Evolutionary conservation across 2,797 vertebrate genomes (phyloP).

Genomic region (Trichosurus vulpecula): DNA sequence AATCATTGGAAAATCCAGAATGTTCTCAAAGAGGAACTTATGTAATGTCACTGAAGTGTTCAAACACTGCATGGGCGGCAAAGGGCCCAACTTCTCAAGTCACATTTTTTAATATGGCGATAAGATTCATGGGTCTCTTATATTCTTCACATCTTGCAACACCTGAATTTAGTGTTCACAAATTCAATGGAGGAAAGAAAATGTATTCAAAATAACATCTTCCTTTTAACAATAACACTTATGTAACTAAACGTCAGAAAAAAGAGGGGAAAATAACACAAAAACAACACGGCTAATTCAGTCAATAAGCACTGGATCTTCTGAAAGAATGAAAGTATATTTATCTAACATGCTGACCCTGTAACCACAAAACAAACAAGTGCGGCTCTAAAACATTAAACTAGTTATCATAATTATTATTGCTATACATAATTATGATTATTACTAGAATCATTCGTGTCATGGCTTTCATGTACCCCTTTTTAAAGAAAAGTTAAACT

Average conservation of each 20-base stretch:
- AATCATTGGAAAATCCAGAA: not conserved
- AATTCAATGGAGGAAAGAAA: rapidly evolving
- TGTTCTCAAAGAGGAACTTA: not conserved
- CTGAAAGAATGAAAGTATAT: not conserved
- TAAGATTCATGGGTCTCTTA: not conserved
- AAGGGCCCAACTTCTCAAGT: not conserved
- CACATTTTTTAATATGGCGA: slow-evolving; percentile 10
- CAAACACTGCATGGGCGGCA: not conserved
- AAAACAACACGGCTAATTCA: not conserved
- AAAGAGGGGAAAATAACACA: not conserved
- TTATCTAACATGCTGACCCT: not conserved
- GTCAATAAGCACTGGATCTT: not conserved
- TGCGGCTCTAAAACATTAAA: not conserved
- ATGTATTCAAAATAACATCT: not conserved
- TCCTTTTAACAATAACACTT: slow-evolving; percentile 26
- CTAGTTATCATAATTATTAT: rapidly evolving
- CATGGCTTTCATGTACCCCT: rapidly evolving
- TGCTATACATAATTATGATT: not conserved
- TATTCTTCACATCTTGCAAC: not conserved
- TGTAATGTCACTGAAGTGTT: not conserved
- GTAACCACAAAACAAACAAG: not conserved
- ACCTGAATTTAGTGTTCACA: not conserved
- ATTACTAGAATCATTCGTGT: not conserved
- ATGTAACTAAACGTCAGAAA: not conserved
- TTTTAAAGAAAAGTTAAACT: not conserved